A percentile compares a stretch with the other conserved stretches of the same genome.
phyloP scores from a whole-genome alignment of 2,113 vertebrate genomes.

The Hystrix brachyura region DNA sequence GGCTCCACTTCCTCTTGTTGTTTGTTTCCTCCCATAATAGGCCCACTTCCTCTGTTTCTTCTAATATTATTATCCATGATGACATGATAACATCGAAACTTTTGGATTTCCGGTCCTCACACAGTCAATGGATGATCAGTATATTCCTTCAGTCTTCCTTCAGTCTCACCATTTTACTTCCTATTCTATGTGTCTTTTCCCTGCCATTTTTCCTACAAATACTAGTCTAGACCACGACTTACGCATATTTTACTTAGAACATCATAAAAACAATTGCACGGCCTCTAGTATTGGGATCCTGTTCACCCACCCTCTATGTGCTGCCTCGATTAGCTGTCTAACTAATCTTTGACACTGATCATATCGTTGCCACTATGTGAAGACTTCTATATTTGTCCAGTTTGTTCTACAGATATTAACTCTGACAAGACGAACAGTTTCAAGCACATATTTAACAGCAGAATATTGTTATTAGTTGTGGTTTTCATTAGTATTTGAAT shows the following conservation, averaged over 20 bases:
- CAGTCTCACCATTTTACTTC: background rate
- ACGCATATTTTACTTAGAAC: background rate
- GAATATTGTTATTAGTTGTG: background rate
- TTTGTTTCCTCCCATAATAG: background rate
- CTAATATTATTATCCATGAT: background rate
- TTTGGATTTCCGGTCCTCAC: background rate
- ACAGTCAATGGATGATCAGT: background rate
- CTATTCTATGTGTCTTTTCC: background rate
- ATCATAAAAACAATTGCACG: background rate
- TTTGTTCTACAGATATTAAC: background rate
- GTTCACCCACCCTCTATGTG: background rate
- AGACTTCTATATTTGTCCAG: background rate
- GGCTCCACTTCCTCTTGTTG: too few species aligned
- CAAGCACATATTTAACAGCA: background rate
- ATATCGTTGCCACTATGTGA: background rate
- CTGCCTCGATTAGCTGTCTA: background rate
- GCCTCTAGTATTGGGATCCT: background rate
- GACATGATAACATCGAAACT: background rate
- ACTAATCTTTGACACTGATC: background rate
- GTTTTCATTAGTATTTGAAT: background rate
- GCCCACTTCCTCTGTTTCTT: rapidly evolving
- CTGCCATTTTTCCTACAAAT: background rate
- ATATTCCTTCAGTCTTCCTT: background rate
- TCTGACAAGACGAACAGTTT: background rate
- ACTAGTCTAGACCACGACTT: background rate